A percentile compares a stretch with the other conserved stretches of the same genome.
Evolutionary conservation across 2,797 vertebrate genomes (phyloP).

Genomic region (Pangasius krempfi): DNA sequence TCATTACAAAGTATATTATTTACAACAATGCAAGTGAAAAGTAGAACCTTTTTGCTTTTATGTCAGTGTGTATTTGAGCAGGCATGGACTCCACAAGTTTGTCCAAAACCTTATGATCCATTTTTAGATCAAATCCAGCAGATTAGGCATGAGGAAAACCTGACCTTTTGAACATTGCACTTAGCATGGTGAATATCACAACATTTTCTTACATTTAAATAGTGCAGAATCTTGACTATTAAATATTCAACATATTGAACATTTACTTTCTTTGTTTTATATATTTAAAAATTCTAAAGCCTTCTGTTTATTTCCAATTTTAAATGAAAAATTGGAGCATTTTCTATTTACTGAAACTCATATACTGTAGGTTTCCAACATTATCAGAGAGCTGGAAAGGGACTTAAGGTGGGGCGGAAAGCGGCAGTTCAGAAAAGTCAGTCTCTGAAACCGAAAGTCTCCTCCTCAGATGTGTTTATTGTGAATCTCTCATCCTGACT

Average conservation of each 20-base stretch:
- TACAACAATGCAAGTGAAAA: not conserved
- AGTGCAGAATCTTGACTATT: not conserved
- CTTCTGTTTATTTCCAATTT: not conserved
- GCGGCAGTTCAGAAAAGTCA: not conserved
- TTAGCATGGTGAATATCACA: too few species aligned
- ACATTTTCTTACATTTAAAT: too few species aligned
- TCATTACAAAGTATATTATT: not conserved
- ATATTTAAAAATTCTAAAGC: not conserved
- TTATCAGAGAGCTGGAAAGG: not conserved
- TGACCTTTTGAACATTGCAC: too few species aligned
- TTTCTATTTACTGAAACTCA: not conserved
- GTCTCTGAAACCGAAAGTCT: not conserved
- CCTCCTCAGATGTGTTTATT: not conserved
- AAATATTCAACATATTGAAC: not conserved
- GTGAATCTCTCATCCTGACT: not conserved
- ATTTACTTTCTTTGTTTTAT: not conserved
- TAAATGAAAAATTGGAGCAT: not conserved
- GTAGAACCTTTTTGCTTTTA: not conserved
- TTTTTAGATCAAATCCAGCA: not conserved
- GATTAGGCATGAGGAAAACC: too few species aligned
- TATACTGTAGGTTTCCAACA: not conserved
- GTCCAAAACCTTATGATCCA: not conserved
- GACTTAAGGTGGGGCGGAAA: not conserved
- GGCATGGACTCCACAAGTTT: too few species aligned
- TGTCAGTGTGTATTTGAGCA: not conserved